A percentile compares a stretch with the other conserved stretches of the same genome.
phyloP scores from a whole-genome alignment of 2,113 vertebrate genomes.

The Aldabrachelys gigantea region DNA sequence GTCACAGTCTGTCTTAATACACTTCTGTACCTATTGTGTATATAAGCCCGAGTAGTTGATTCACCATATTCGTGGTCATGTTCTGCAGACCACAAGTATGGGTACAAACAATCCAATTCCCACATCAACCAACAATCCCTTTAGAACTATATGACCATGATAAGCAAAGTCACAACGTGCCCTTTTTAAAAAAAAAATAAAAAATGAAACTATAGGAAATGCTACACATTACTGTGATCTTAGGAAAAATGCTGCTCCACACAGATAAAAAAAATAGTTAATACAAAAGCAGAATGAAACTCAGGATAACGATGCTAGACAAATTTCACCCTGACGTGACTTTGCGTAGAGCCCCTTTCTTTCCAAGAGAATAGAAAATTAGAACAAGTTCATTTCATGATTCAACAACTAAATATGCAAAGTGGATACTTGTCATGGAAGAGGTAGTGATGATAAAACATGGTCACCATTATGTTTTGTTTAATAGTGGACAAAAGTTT shows the following conservation, averaged over 20 bases:
- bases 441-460: neutral
- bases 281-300: neutral
- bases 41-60: fast-evolving
- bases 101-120: neutral
- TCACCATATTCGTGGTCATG: neutral
- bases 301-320: neutral
- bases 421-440: neutral
- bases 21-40: neutral
- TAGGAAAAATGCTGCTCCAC: neutral
- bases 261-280: neutral
- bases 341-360: neutral
- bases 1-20: neutral
- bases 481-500: neutral
- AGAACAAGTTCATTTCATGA: neutral
- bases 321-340: neutral
- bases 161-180: neutral
- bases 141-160: neutral
- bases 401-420: neutral
- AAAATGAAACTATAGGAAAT: neutral
- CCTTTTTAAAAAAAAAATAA: neutral
- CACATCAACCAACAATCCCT: neutral
- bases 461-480: neutral
- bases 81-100: neutral
- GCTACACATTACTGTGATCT: neutral
- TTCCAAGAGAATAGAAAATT: neutral